Base-by-base conservation (phyloP, 2,797 vertebrate species). In the Sylvia borin region DNA sequence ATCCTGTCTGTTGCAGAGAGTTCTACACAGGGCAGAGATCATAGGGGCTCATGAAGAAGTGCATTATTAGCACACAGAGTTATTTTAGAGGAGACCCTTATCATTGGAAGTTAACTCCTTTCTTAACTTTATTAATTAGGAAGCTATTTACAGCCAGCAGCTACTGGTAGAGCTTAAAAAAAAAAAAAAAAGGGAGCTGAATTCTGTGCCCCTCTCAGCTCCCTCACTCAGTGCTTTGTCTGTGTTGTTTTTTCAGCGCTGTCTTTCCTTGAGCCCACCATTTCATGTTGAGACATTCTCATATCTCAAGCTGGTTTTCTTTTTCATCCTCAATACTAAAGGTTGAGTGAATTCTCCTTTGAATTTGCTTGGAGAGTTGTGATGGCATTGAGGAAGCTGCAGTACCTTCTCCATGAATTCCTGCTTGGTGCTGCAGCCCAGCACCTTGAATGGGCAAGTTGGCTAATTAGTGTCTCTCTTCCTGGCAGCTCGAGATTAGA, bases 351-450 rank as follows among this genome's bases (percentile, higher is more conserved):
- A 42, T 42, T 48, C 34, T 19, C 13, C 43, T 48, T 38, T 48
- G 40, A 38, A 31, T 66, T 45, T 66, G 40, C 26, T 64, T 0
- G 0, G 60, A 15, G 84, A 57, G 7, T 38, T 36, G 26, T 13
- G 27, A 11, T 82, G 72, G 8, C 70, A 4, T 1, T 74, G 60
- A 55, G 62, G 65, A 60, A 75, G 25, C 36, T 83, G 68, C 54
- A 16, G 1, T n/a, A 13, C 38, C 27, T 79, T 48, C 74, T 2
- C 0, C 45, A 3, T 17, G 12, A 77, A 43, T 74, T 82, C 20
- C 55, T 51, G 78, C 71, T 60, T 67, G 54, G 45, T 53, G 27
- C 64, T 68, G 40, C 48, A 71, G 26, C 75, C 60, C 73, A 61
- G 6, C 55, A 29, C 42, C 53, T 13, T 36, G 24, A 42, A n/a